phyloP scores from a whole-genome alignment of 2,797 vertebrate genomes.

The Notolabrus celidotus region DNA sequence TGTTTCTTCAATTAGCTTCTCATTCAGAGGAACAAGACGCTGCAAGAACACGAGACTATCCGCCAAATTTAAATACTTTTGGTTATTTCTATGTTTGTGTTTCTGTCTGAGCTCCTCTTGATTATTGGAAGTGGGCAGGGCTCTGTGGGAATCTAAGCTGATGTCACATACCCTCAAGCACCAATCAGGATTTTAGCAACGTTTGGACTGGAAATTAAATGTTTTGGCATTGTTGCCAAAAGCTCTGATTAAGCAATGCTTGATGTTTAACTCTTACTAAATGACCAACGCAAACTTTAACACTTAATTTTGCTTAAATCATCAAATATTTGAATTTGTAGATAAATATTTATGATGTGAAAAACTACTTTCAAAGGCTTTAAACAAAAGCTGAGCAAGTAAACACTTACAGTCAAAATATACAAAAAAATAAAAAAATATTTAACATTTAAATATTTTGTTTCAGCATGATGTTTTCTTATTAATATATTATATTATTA shows the following conservation, averaged over 20 bases:
- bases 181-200: background rate
- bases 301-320: background rate
- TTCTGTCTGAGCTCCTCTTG: background rate
- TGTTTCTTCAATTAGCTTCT: background rate
- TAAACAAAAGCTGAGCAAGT: constrained; percentile 1
- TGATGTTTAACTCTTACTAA: background rate
- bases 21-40: background rate
- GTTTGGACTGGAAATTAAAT: background rate
- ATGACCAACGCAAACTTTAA: background rate
- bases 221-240: background rate
- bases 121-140: background rate
- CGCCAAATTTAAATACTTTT: background rate
- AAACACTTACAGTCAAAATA: too few relatives aligned
- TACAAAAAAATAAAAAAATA: too few relatives aligned
- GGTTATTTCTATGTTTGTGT: background rate
- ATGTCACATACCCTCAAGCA: background rate
- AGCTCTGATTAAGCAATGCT: background rate
- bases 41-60: background rate
- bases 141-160: background rate
- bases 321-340: too few relatives aligned
- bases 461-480: too few relatives aligned
- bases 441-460: too few relatives aligned
- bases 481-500: too few relatives aligned
- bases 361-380: too few relatives aligned
- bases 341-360: too few relatives aligned